Base-by-base conservation (phyloP, 2,888 invertebrate species). In the Brachynemurus nebulosus region DNA sequence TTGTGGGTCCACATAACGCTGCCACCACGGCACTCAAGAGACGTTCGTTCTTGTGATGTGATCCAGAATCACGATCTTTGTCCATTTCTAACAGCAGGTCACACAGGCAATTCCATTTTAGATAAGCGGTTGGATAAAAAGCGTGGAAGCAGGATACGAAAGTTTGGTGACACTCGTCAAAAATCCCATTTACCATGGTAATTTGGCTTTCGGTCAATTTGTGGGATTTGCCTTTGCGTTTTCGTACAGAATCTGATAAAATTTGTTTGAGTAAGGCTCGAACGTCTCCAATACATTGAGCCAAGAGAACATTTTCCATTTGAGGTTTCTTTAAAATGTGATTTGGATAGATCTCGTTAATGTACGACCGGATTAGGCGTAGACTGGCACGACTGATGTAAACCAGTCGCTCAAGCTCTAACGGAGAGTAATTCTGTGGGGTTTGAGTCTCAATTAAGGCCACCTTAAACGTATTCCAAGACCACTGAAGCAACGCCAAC, bases 101-200 rank as follows among this genome's bases (percentile, higher is more conserved):
- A 60, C 92, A 91, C 1, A 96, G 67, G 56, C 88, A 86, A 51
- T 82, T 82, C 93, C 95, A 95, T 61, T 95, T 95, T 42, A 95
- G 68, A 43, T 80, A 81, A 0, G 89, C 86, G 0, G 92, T 93
- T 0, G 96, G 95, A 64, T 91, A 95, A 67, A 97, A 96, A 0
- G 91, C 91, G 63, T 95, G 91, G 58, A 92, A 96, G 59, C 95
- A 92, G 3, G 85, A 74, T 1, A 89, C 84, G 59, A 92, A 89
- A 1, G 93, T 91, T 44, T 79, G 77, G 53, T 93, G 90, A 45
- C 91, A 90, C 62, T 96, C 93, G 42, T 85, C 83, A 44, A 93
- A 65, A 50, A 95, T 84, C 23, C 81, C 75, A 43, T 72, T 71
- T 2, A 78, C 78, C 71, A 84, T 69, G 45, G 75, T 74, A 35